Conservation (phyloP, 2,888 invertebrate species). For the Muschampia staudingeri region DNA sequence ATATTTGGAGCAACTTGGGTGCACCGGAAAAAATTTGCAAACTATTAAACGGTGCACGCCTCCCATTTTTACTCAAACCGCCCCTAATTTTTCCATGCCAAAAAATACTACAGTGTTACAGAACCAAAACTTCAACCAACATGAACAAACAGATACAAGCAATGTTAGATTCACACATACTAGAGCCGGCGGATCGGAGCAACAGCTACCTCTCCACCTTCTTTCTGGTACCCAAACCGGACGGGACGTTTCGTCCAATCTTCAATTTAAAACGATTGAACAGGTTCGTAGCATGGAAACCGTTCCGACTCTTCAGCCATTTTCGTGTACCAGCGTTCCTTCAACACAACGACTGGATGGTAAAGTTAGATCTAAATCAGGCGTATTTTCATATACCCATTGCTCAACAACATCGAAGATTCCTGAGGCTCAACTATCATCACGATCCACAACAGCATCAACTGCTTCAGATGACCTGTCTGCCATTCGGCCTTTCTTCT, state of each 20-base stretch:
- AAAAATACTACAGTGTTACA: conserved; percentile 31
- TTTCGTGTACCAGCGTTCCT: conserved; percentile 58
- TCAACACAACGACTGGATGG: conserved; percentile 60
- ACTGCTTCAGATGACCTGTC: conserved; percentile 57
- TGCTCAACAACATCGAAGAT: conserved; percentile 50
- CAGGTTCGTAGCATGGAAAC: conserved; percentile 45
- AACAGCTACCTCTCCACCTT: conserved; percentile 59
- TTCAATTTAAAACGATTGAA: conserved; percentile 56
- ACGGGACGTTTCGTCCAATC: not conserved
- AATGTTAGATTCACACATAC: conserved; percentile 52
- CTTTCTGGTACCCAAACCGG: conserved; percentile 56
- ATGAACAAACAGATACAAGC: conserved; percentile 54
- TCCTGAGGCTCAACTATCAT: conserved; percentile 55
- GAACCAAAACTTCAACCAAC: conserved; percentile 23
- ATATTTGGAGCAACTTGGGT: conserved; percentile 49
- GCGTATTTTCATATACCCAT: conserved; percentile 64
- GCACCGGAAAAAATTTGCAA: conserved; percentile 55
- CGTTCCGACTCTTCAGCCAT: conserved; percentile 56
- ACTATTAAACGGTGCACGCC: conserved; percentile 44
- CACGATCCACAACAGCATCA: not conserved
- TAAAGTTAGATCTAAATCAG: conserved; percentile 60
- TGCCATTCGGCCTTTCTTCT: conserved; percentile 11
- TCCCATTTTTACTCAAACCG: conserved; percentile 50
- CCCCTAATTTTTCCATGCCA: conserved; percentile 45
- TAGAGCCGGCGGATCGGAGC: conserved; percentile 50